phyloP scores from a whole-genome alignment of 2,888 invertebrate genomes.

The Aphodius granarius region DNA sequence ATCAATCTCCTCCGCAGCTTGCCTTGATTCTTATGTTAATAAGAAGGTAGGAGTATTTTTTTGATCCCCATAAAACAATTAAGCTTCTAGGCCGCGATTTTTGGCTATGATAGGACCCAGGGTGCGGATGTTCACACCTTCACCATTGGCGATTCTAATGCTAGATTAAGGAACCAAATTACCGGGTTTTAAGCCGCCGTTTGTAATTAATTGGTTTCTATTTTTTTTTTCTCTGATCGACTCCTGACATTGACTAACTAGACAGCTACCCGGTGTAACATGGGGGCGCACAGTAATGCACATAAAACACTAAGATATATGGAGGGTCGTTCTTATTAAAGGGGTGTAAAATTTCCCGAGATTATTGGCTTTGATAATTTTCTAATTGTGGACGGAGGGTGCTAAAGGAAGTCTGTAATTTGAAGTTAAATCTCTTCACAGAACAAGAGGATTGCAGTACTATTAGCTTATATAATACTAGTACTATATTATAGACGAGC shows the following conservation, averaged over 20 bases:
- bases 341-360: background rate
- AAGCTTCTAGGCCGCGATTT: constrained; percentile 35
- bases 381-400: background rate
- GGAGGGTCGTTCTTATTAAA: background rate
- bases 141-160: constrained; percentile 1
- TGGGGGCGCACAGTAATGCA: background rate
- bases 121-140: constrained; percentile 22
- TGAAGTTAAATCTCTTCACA: no score
- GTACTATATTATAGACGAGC: no score
- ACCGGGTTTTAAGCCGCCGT: constrained; percentile 26
- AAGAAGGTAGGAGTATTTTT: background rate
- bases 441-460: no score
- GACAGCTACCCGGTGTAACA: background rate
- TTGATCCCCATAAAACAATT: constrained; percentile 42
- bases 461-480: no score
- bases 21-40: background rate
- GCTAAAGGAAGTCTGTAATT: background rate
- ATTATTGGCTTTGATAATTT: background rate
- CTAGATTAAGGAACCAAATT: constrained; percentile 27
- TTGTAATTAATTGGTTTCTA: constrained; percentile 25
- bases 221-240: background rate
- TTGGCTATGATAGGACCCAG: background rate
- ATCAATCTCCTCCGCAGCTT: background rate
- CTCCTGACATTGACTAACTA: background rate
- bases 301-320: background rate